Evolutionary conservation across 1,140 invertebrate species (phyloP), one percentile per base, ranked within the genome.

Genomic region (Micrasema minimum): DNA sequence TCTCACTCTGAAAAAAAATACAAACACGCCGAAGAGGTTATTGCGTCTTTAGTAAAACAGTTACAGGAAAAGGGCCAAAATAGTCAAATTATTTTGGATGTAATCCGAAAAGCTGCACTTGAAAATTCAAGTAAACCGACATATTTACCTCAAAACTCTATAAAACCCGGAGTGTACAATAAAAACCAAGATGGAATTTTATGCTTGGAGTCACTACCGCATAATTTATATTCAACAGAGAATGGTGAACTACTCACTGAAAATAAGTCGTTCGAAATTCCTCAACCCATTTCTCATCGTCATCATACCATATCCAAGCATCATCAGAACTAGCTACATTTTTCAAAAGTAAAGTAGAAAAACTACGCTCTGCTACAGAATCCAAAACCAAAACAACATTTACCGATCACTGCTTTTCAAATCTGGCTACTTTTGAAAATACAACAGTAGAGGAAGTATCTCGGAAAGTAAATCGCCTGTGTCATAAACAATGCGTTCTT

Each of bases 151-250:
- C 3, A 45, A 45, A 45, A 45, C 41, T 45, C 11, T 16, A 45
- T 45, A 45, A 45, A 5, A 45, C 41, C 41, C 11, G 41, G 11
- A 45, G 41, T 45, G 41, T 45, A 16, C 41, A 45, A 45, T 45
- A 45, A 5, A 45, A 45, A 45, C 41, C 41, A 16, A 45, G 41
- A 45, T 45, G 41, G 41, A 45, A 45, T 45, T 45, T 45, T 45
- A 45, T 45, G 41, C 41, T 45, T 45, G 41, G 41, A 45, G 41
- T 45, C 41, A 45, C 41, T 11, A 45, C 41, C 41, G 41, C 41
- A 45, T 45, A 45, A 45, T 45, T 45, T 45, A 45, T 45, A 45
- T 45, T 45, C 41, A 45, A 5, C 41, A 45, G 41, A 45, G 41
- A 45, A 45, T 45, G 41, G 41, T 45, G 41, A 45, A 45, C 41